Conservation (phyloP, 2,888 invertebrate genomes). For the Spialia ferax region DNA sequence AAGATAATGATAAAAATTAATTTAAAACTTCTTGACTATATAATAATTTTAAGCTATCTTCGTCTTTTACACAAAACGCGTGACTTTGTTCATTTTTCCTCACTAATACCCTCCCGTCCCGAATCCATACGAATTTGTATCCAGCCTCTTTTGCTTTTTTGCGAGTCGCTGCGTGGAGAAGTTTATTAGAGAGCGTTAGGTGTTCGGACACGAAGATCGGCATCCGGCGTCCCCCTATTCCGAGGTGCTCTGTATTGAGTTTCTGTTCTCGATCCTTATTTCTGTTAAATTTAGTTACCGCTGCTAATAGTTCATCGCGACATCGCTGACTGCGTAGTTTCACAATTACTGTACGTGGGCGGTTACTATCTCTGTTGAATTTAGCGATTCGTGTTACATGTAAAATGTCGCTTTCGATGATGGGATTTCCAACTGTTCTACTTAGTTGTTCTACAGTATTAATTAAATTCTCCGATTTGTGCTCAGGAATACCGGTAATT, state of each 20-base stretch:
- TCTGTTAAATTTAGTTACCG: background rate
- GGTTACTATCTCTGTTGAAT: background rate
- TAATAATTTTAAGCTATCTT: background rate
- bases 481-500: background rate
- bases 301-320: background rate
- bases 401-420: background rate
- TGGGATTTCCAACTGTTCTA: background rate
- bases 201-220: background rate
- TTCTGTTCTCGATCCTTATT: background rate
- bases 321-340: background rate
- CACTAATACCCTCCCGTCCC: background rate
- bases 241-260: background rate
- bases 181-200: background rate
- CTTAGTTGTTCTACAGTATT: background rate
- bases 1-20: no score
- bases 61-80: background rate
- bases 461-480: background rate
- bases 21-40: no score
- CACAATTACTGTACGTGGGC: background rate
- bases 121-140: background rate
- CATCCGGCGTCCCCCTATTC: background rate
- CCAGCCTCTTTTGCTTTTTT: background rate
- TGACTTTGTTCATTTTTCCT: constrained; percentile 4
- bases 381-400: background rate
- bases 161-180: background rate